Evolutionary conservation across 2,888 invertebrate species (phyloP), one percentile per base, ranked within the genome.

Genomic region (Drosophila nigricruria): DNA sequence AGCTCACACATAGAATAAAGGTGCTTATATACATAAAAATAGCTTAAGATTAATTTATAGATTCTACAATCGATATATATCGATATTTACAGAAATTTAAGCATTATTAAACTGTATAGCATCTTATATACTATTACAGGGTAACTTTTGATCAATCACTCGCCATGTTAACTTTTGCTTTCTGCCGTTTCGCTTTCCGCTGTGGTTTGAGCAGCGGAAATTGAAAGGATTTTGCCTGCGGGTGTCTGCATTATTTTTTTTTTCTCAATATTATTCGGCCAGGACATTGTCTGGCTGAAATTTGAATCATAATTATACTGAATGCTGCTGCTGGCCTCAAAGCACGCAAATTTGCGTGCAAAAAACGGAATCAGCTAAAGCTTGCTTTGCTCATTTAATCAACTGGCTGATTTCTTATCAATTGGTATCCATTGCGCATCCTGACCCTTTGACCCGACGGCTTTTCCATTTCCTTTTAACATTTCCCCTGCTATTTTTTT

Each of bases 281-380:
- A 53, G 38, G 47, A 70, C 79, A 72, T 62, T 79, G 77, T 67
- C 82, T 75, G 73, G 73, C 58, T 77, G 65, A 65, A 87, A 71
- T 77, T 73, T 71, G 71, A 73, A 88, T 88, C 82, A 88, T 84
- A 81, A 71, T 87, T 81, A 80, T 73, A 20, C 56, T 32, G 75
- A 36, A 40, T 56, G 70, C 20, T 45, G 45, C 47, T 9, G 3
- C 18, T 23, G 14, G 68, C 47, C 66, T 43, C 38, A 70, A 58
- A 38, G 57, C 23, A n/a, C 2, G 5, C 38, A 23, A 50, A 34
- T 60, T 50, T 27, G 20, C 38, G 40, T 30, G n/a, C 27, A 59
- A 14, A 27, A 50, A 50, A n/a, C 3, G 14, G 10, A 9, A 23
- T 16, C 16, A 14, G 23, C n/a, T 10, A 18, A 23, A 12, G 49